These are phyloP conservation scores for Proales similis DNA, from an alignment of 1,140 invertebrate genomes.

Conservation along the genomic window DNA sequence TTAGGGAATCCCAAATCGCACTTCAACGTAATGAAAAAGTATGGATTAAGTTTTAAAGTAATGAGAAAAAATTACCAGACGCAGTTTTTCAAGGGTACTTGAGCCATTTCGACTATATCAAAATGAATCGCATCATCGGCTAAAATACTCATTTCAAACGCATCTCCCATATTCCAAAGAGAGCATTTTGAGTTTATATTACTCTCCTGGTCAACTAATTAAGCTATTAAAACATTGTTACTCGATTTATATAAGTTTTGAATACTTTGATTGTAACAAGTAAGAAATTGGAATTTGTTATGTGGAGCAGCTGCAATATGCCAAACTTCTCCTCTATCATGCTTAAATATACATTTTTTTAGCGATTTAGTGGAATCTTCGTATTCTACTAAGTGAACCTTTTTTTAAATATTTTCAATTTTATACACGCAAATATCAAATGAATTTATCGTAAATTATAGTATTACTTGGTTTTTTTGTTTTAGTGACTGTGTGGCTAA, in stretches of 20 bases:
- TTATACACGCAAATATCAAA: not conserved
- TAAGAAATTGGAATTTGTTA: constrained; percentile 32
- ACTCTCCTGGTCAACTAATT: not conserved
- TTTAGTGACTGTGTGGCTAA: constrained; percentile 30
- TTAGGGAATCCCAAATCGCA: constrained; percentile 13
- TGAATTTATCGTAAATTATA: not conserved
- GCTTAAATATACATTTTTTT: constrained; percentile 24
- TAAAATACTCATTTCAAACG: constrained; percentile 20
- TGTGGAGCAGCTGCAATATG: constrained; percentile 31
- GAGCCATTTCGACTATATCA: constrained; percentile 5
- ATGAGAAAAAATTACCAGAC: constrained; percentile 16
- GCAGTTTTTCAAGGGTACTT: not conserved
- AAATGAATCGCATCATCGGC: constrained; percentile 18
- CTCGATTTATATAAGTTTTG: not conserved
- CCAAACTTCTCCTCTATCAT: constrained; percentile 35
- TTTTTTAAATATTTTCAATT: too few relatives aligned
- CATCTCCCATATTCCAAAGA: constrained; percentile 8
- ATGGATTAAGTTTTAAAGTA: not conserved
- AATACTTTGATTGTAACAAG: constrained; percentile 12
- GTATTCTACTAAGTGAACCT: constrained; percentile 36
- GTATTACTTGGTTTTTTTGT: constrained; percentile 12
- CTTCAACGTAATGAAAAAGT: constrained; percentile 16
- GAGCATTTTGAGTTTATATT: constrained; percentile 22
- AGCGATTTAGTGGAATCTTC: constrained; percentile 19
- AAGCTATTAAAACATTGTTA: not conserved